These are phyloP conservation scores for Percina caprodes DNA, from an alignment of 2,113 vertebrate species.

Conservation along the genomic window DNA sequence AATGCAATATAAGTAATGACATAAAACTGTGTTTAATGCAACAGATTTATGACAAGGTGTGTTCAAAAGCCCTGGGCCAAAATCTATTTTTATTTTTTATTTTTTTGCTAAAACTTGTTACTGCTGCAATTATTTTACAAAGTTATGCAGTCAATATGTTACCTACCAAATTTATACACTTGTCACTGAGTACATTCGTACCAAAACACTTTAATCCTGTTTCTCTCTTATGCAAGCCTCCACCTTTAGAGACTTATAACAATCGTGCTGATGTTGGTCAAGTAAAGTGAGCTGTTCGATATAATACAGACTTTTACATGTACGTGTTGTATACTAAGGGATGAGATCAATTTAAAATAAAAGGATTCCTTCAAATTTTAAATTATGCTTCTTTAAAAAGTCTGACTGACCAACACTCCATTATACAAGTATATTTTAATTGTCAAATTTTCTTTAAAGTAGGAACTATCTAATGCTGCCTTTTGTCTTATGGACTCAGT, in stretches of 20 bases:
- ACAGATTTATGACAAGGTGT: neutral
- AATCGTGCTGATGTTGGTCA: neutral
- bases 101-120: neutral
- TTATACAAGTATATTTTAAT: constrained; percentile 36
- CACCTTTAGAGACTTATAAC: neutral
- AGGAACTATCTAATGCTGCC: constrained; percentile 58
- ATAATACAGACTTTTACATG: neutral
- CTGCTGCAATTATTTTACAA: neutral
- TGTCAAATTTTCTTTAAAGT: constrained; percentile 26
- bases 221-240: neutral
- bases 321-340: neutral
- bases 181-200: neutral
- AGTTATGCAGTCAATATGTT: constrained; percentile 10
- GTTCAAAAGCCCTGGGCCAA: neutral
- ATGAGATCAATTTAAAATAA: neutral
- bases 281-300: neutral
- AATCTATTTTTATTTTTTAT: neutral
- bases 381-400: neutral
- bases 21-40: constrained; percentile 9
- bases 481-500: constrained; percentile 38
- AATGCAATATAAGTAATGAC: neutral
- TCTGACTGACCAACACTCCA: neutral
- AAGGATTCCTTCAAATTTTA: neutral
- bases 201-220: neutral
- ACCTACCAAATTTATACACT: neutral